Evolutionary conservation across 1,140 invertebrate species (phyloP).

Genomic region (Brachystomella parvula): DNA sequence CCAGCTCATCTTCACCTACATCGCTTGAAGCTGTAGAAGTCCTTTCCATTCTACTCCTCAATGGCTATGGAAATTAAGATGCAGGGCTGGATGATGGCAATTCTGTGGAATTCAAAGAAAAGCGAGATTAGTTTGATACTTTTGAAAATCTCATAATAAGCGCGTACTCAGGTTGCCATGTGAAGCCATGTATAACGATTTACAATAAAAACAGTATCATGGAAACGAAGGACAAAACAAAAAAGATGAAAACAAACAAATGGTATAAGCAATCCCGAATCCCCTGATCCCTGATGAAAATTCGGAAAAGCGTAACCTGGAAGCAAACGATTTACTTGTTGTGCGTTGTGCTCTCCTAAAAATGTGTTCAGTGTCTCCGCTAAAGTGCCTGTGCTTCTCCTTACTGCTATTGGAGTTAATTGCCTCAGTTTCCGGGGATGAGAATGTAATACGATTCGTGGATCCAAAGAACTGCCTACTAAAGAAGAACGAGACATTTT

Average conservation of each 20-base stretch:
- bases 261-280: neutral
- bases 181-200: neutral
- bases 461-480: slow-evolving; percentile 8
- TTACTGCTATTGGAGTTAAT: neutral
- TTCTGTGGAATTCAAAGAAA: neutral
- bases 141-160: neutral
- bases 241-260: neutral
- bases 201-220: neutral
- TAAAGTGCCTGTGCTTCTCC: neutral
- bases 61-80: neutral
- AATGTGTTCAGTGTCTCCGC: neutral
- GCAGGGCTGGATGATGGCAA: neutral
- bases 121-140: too few relatives aligned
- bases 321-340: neutral
- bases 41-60: neutral
- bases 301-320: neutral
- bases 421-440: neutral
- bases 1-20: neutral
- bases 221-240: neutral
- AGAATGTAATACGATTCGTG: neutral
- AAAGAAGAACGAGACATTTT: slow-evolving; percentile 21
- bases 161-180: neutral
- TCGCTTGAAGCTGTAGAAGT: neutral
- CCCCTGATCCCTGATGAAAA: neutral
- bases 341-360: neutral